Percentiles rank a stretch among this genome's conserved stretches.
Conservation (phyloP, 2,797 vertebrate genomes). For the Setipinna tenuifilis region DNA sequence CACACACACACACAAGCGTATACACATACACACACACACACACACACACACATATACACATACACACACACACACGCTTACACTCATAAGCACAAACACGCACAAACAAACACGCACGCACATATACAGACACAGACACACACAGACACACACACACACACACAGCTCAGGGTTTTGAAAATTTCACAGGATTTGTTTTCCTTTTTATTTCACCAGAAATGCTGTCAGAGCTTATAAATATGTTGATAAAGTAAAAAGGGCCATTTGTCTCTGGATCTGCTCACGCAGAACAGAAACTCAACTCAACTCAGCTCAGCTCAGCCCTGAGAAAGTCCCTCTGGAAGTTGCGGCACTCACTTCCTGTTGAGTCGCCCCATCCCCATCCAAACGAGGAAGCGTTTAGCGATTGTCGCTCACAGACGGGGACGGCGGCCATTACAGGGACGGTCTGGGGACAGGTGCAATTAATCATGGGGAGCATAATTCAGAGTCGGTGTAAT, state of each 20-base stretch:
- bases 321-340: not conserved
- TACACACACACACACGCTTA: not conserved
- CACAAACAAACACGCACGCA: conserved; percentile 17
- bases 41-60: not conserved
- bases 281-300: not conserved
- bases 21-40: conserved; percentile 30
- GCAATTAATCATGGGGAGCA: not conserved
- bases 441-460: not conserved
- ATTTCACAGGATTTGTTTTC: not conserved
- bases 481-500: not conserved
- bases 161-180: not conserved
- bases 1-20: conserved; percentile 21
- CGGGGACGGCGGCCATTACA: not conserved
- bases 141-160: not conserved
- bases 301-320: not conserved
- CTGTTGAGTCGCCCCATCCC: not conserved
- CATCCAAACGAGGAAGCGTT: not conserved
- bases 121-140: conserved; percentile 37
- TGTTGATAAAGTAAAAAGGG: not conserved
- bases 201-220: not conserved
- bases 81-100: not conserved
- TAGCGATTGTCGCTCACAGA: not conserved
- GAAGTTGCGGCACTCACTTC: not conserved
- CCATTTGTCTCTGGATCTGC: not conserved
- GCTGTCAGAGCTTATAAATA: not conserved